Evolutionary conservation across 2,888 invertebrate genomes (phyloP), one percentile per base, ranked within the genome.

Genomic region (Rhagophthalmus giganteus): DNA sequence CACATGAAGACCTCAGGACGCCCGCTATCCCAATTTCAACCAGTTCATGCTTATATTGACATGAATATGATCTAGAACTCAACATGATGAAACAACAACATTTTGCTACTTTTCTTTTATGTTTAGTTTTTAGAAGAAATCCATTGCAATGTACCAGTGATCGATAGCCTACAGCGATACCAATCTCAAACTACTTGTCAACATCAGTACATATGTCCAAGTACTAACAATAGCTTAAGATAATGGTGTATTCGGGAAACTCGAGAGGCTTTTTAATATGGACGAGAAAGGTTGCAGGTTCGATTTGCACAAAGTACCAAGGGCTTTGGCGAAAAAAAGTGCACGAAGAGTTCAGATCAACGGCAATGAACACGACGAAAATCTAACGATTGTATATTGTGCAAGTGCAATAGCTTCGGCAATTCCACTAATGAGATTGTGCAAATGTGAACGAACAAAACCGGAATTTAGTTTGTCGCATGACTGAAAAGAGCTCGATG

Each of bases 281-380:
- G 63, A 65, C 33, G 64, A 63, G 41, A 64, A 63, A 30, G 61
- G 57, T 8, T 59, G 59, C 42, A 15, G 52, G 1, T 41, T 64
- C 7, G 62, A 52, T 2, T 14, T 66, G 1, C 64, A 66, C 39
- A 30, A 64, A n/a, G 38, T 54, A 10, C 63, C 42, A 33, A 39
- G 13, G 7, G 61, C 61, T 24, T 37, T 59, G 14, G 61, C 59
- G n/a, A n/a, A 55, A 54, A 63, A 62, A 24, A n/a, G 34, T 55
- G 8, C 31, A 8, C 58, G 56, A 45, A 55, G 57, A 26, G 60
- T 66, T 10, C 64, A 65, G 44, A 31, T 63, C 6, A 38, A 63
- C 4, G 60, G 58, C 7, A 42, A 41, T 15, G 66, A 68, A 45
- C 63, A 69, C 45, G 67, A 47, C 10, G 62, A 67, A 57, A 66